A percentile compares a stretch with the other conserved stretches of the same genome.
These are phyloP conservation scores for Omphaloscelis lunosa DNA, from an alignment of 2,888 invertebrate species.

Conservation along the genomic window DNA sequence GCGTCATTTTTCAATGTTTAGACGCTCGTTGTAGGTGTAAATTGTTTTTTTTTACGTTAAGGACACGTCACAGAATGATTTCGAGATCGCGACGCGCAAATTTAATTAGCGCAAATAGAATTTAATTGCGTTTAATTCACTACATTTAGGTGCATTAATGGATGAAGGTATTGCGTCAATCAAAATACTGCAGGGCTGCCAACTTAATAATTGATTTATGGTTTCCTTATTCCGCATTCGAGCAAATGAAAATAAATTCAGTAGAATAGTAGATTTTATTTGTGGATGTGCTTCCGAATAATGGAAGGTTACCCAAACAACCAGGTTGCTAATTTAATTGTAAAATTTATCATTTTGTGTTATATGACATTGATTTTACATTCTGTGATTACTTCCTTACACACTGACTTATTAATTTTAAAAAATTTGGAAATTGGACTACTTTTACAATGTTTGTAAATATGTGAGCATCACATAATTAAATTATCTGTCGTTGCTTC, in stretches of 20 bases:
- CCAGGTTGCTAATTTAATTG: no score
- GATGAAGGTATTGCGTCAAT: conserved; percentile 62
- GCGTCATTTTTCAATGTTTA: conserved; percentile 79
- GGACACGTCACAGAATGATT: conserved; percentile 65
- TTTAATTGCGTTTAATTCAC: conserved; percentile 73
- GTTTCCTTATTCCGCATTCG: conserved; percentile 43
- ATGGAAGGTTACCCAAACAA: no score
- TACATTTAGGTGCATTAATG: conserved; percentile 58
- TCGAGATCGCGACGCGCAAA: conserved; percentile 69
- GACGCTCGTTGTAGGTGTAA: conserved; percentile 36
- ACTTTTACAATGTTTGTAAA: no score
- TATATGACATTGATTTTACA: no score
- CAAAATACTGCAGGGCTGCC: conserved; percentile 63
- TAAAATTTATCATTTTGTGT: no score
- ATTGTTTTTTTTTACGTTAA: conserved; percentile 52
- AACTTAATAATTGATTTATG: conserved; percentile 34
- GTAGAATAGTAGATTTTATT: conserved; percentile 10
- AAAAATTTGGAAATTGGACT: no score
- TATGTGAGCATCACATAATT: no score
- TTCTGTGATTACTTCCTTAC: no score
- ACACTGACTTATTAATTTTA: no score
- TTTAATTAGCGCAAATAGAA: conserved; percentile 78
- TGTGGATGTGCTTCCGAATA: not conserved
- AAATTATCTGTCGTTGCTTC: no score
- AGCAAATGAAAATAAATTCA: not conserved